Base-by-base conservation (phyloP, 2,797 vertebrate genomes). In the Aphelocoma californica region DNA sequence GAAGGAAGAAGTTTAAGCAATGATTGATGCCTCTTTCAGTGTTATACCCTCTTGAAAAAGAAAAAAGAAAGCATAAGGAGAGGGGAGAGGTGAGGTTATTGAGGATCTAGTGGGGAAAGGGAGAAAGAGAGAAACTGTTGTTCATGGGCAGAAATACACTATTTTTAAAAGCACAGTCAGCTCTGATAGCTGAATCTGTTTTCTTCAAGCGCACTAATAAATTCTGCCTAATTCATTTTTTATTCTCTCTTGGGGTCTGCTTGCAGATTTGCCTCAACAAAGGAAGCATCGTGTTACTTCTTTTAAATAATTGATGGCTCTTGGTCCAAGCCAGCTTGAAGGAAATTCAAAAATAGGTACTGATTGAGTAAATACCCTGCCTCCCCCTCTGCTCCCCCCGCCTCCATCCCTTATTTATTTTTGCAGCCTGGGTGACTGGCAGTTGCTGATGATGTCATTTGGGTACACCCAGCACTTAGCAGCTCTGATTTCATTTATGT, bases 161-260 rank as follows among this genome's bases (percentile, higher is more conserved):
- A 86, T 97, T 97, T 98, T 97, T 94, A 97, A 97, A 97, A 96
- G 62, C 92, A 77, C 65, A 94, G 91, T 95, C 96, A 93, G 96
- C 92, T 97, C 96, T 94, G 66, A 90, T 96, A 94, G 97, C 97
- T 97, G 97, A 98, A 97, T 98, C 97, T 98, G 97, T 98, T 98
- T 98, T 98, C 98, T 98, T 98, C 97, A 97, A 98, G 98, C 97
- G 36, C 97, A 95, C 98, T 99, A 98, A 99, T 99, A 99, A 99
- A 99, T 99, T 99, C 98, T 98, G 97, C 98, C 98, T 99, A 99
- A 99, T 99, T 99, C 99, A 99, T 99, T 99, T 99, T 99, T 98
- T 98, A 98, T 99, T 98, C 98, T 99, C 99, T 99, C 99, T 98
- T 95, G 98, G 98, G 99, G 98, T 98, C 98, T 98, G 98, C 98